Evolutionary conservation across 1,140 invertebrate genomes (phyloP).

Genomic region (Tribolium castaneum): DNA sequence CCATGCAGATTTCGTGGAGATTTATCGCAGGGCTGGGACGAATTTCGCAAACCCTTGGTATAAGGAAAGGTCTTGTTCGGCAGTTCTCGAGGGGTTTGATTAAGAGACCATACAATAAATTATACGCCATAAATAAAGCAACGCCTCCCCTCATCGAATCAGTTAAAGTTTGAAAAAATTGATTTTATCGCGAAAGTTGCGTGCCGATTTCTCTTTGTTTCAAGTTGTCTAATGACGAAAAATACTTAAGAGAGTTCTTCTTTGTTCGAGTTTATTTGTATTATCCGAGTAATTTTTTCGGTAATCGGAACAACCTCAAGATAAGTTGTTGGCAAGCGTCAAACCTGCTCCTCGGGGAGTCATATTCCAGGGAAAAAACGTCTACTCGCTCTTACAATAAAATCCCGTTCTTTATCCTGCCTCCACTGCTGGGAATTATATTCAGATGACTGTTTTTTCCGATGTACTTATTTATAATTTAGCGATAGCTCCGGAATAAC

Average conservation of each 20-base stretch:
- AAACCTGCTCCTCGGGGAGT: slow-evolving; percentile 14
- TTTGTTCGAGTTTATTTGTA: slow-evolving; percentile 12
- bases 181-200: neutral
- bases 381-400: slow-evolving; percentile 27
- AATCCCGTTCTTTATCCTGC: slow-evolving; percentile 16
- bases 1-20: neutral
- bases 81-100: slow-evolving; percentile 19
- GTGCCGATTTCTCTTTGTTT: neutral
- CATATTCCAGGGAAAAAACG: slow-evolving; percentile 31
- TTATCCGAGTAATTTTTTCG: slow-evolving; percentile 14
- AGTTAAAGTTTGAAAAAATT: neutral
- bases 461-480: slow-evolving; percentile 15
- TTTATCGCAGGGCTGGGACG: neutral
- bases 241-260: neutral
- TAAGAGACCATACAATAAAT: slow-evolving; percentile 24
- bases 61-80: slow-evolving; percentile 24
- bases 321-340: slow-evolving; percentile 18
- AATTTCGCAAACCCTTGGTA: neutral
- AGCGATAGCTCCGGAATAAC: neutral
- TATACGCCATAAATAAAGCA: slow-evolving; percentile 8
- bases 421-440: slow-evolving; percentile 3
- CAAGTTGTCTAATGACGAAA: neutral
- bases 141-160: neutral
- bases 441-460: slow-evolving; percentile 29
- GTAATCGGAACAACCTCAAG: slow-evolving; percentile 23